phyloP scores from a whole-genome alignment of 2,113 vertebrate genomes.

The Chamaetylas fuelleborni region DNA sequence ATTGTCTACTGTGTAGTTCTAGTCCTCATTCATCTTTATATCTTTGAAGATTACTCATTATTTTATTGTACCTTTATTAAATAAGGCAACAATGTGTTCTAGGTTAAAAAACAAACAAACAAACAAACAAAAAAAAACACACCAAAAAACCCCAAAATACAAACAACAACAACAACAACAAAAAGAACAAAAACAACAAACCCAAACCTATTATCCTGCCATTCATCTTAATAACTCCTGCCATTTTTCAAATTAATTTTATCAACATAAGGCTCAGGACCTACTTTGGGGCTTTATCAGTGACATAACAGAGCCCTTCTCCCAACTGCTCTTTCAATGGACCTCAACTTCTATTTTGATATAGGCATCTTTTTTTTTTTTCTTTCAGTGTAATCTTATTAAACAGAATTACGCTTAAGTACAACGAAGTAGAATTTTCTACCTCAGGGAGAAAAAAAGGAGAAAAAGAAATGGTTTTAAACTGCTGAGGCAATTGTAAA shows the following conservation, averaged over 20 bases:
- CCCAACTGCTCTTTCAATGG: background rate
- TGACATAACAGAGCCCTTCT: background rate
- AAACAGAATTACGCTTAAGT: background rate
- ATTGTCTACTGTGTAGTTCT: background rate
- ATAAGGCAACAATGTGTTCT: background rate
- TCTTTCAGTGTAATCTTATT: background rate
- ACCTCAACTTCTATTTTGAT: background rate
- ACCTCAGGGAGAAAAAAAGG: background rate
- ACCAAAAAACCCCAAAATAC: background rate
- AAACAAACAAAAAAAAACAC: too few relatives aligned
- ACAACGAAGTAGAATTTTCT: background rate
- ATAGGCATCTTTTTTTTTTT: background rate
- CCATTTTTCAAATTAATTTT: background rate
- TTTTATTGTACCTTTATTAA: background rate
- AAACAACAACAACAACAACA: too few relatives aligned
- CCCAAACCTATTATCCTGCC: background rate
- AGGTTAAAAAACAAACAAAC: background rate
- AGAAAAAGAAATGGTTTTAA: background rate
- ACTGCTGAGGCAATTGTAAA: background rate
- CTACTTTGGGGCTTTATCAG: background rate
- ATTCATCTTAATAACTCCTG: background rate
- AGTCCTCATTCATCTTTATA: background rate
- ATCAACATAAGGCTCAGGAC: background rate
- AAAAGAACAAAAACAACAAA: background rate
- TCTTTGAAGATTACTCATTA: background rate